A percentile compares a stretch with the other conserved stretches of the same genome.
Conservation (phyloP, 2,797 vertebrate species). For the Limnodromus scolopaceus region DNA sequence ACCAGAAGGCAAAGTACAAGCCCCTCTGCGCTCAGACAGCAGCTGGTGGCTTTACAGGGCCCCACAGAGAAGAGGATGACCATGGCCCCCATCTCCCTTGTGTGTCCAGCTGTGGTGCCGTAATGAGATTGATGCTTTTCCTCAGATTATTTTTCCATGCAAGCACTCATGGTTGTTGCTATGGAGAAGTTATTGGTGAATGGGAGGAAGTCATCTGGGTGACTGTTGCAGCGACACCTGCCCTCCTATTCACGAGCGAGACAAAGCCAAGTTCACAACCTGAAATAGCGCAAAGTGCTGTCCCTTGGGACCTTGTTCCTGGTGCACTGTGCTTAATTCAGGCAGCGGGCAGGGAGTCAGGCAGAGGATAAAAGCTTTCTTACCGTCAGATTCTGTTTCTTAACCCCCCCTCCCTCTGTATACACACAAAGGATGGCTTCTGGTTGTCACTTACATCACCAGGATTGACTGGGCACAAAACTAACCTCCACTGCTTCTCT, state of each 20-base stretch:
- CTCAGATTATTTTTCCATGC: slow-evolving; percentile 37
- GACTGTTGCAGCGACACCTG: slow-evolving; percentile 33
- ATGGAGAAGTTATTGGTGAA: slow-evolving; percentile 22
- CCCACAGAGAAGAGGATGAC: background rate
- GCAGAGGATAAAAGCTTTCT: background rate
- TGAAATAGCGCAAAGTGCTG: background rate
- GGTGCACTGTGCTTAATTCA: background rate
- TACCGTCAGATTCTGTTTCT: background rate
- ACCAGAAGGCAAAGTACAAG: background rate
- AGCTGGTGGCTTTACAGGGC: slow-evolving; percentile 10
- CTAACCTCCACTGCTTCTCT: background rate
- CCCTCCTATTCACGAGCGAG: background rate
- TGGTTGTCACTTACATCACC: background rate
- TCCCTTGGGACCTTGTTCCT: background rate
- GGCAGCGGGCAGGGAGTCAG: background rate
- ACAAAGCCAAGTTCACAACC: slow-evolving; percentile 47
- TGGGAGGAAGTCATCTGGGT: slow-evolving; percentile 40
- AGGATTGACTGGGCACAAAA: background rate
- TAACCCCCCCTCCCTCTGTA: accelerated
- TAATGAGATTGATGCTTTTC: slow-evolving; percentile 50
- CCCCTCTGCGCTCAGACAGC: background rate
- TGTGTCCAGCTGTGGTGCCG: slow-evolving; percentile 2
- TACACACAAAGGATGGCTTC: background rate
- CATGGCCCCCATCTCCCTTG: background rate
- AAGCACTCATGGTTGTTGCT: background rate